phyloP scores from a whole-genome alignment of 2,113 vertebrate species.

The Taurulus bubalis region DNA sequence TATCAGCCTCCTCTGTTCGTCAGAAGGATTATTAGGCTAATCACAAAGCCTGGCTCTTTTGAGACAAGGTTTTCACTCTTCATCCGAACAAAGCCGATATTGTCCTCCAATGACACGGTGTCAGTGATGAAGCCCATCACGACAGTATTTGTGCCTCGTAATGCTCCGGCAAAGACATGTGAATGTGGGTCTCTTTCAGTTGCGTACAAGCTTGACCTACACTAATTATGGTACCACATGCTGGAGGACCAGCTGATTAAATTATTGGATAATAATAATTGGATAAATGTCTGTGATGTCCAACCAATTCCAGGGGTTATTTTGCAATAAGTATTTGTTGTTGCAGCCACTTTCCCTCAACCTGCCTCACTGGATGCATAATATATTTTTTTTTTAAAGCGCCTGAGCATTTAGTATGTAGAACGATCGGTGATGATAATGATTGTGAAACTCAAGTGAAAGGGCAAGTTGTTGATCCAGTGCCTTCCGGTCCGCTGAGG shows the following conservation, averaged over 20 bases:
- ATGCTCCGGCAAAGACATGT: neutral
- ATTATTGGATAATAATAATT: neutral
- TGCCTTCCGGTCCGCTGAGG: neutral
- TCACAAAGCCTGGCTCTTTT: constrained; percentile 54
- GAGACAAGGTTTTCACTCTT: constrained; percentile 52
- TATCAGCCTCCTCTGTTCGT: constrained; percentile 61
- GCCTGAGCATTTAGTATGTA: neutral
- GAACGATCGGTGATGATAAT: neutral
- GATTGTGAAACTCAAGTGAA: neutral
- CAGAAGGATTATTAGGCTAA: constrained; percentile 68
- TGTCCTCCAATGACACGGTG: constrained; percentile 55
- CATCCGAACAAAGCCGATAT: constrained; percentile 41
- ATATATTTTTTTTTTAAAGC: neutral
- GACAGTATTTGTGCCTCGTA: constrained; percentile 24
- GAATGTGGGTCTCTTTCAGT: constrained; percentile 57
- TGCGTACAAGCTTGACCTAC: constrained; percentile 37
- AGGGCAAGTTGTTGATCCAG: constrained; percentile 1
- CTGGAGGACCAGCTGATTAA: neutral
- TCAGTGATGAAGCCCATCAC: constrained; percentile 26
- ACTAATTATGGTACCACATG: neutral
- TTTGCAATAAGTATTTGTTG: neutral
- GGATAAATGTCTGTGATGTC: neutral
- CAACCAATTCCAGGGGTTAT: neutral
- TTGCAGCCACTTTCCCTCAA: constrained; percentile 7
- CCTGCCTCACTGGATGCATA: neutral